phyloP scores from a whole-genome alignment of 1,140 invertebrate species.

The Semibalanus balanoides region DNA sequence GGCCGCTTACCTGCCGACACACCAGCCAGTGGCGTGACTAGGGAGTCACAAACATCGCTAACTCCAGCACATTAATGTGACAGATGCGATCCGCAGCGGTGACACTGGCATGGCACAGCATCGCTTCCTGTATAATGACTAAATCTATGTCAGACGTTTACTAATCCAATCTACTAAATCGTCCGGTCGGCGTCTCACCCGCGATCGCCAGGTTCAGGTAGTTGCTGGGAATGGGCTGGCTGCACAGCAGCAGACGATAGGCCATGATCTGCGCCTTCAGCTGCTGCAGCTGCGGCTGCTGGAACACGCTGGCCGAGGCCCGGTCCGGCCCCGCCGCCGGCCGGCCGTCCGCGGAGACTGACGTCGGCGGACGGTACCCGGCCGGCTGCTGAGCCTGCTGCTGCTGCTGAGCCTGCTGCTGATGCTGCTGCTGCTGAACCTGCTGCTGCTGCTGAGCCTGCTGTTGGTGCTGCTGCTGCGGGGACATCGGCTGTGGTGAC shows the following conservation, averaged over 20 bases:
- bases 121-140: no score
- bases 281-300: slow-evolving; percentile 59
- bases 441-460: background rate
- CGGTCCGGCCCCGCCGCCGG: background rate
- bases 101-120: no score
- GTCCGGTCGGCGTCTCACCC: background rate
- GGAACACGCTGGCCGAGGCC: slow-evolving; percentile 31
- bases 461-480: background rate
- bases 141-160: no score
- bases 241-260: slow-evolving; percentile 75
- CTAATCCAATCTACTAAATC: no score
- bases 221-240: slow-evolving; percentile 66
- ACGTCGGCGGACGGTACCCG: no score
- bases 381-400: background rate
- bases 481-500: no score
- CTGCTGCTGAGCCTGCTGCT: background rate
- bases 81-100: no score
- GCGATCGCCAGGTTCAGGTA: background rate
- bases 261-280: slow-evolving; percentile 90
- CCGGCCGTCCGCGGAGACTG: no score
- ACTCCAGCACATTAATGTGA: no score
- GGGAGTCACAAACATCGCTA: no score
- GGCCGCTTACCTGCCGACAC: background rate
- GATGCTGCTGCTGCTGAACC: background rate
- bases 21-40: no score